These are phyloP conservation scores for Istiophorus platypterus DNA, from an alignment of 2,113 vertebrate genomes.

Conservation along the genomic window DNA sequence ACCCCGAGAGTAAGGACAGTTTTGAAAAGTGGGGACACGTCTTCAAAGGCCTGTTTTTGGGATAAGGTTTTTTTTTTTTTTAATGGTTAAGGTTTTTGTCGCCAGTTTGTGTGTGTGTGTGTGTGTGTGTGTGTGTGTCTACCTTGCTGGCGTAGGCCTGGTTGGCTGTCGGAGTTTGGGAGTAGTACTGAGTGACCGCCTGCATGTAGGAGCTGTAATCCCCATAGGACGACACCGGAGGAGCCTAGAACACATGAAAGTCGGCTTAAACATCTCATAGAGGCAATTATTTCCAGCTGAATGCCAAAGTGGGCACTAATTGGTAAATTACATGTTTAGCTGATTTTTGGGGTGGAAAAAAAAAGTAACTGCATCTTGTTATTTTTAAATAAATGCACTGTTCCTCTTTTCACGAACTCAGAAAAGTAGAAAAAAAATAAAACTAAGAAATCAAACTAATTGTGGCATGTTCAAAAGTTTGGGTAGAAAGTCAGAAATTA, in stretches of 20 bases:
- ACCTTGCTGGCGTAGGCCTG: slow-evolving; percentile 86
- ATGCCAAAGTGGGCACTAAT: background rate
- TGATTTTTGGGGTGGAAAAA: too few species aligned
- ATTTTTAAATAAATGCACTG: too few species aligned
- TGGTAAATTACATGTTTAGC: background rate
- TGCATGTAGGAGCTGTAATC: slow-evolving; percentile 87
- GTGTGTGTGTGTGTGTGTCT: slow-evolving; percentile 33
- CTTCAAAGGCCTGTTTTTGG: background rate
- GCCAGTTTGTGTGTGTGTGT: background rate
- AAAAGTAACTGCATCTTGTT: too few species aligned
- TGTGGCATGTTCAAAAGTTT: too few species aligned
- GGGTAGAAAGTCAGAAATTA: too few species aligned
- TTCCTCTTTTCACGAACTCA: too few species aligned
- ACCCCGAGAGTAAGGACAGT: too few species aligned
- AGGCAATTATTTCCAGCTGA: background rate
- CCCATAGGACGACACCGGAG: slow-evolving; percentile 76
- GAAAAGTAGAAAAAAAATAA: too few species aligned
- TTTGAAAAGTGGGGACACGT: too few species aligned
- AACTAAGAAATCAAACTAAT: too few species aligned
- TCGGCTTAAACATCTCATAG: background rate
- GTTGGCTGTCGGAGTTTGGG: slow-evolving; percentile 81
- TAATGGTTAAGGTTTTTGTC: background rate
- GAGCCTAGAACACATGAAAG: slow-evolving; percentile 73
- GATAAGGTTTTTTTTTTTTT: background rate
- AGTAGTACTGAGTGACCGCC: slow-evolving; percentile 85